Evolutionary conservation across 2,888 invertebrate genomes (phyloP).

Genomic region (Xylota sylvarum): DNA sequence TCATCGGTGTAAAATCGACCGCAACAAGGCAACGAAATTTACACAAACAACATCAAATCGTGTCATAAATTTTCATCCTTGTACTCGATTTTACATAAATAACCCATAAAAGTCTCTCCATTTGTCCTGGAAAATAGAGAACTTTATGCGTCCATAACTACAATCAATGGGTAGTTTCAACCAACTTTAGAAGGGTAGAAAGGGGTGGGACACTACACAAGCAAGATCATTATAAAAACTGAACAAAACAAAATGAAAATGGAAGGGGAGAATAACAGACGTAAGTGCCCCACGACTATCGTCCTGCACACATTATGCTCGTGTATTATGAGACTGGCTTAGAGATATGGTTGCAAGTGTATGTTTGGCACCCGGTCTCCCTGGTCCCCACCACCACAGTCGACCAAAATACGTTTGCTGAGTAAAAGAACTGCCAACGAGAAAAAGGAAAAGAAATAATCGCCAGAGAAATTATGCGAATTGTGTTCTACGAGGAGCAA

Average conservation of each 20-base stretch:
- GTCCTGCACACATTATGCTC: conserved; percentile 33
- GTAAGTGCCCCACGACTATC: conserved; percentile 51
- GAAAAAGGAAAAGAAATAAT: conserved; percentile 54
- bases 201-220: conserved; percentile 28
- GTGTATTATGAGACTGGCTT: conserved; percentile 57
- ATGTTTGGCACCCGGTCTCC: conserved; percentile 30
- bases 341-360: conserved; percentile 56
- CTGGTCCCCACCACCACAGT: neutral
- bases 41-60: conserved; percentile 66
- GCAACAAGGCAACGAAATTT: conserved; percentile 64
- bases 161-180: conserved; percentile 49
- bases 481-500: conserved; percentile 44
- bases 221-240: conserved; percentile 60
- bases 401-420: conserved; percentile 33
- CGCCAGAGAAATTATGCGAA: conserved; percentile 72
- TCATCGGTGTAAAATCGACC: conserved; percentile 67
- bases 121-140: conserved; percentile 66
- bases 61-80: conserved; percentile 68
- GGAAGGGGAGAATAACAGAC: conserved; percentile 8
- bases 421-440: conserved; percentile 37
- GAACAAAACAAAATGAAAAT: conserved; percentile 56
- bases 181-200: conserved; percentile 10
- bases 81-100: conserved; percentile 73
- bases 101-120: conserved; percentile 68
- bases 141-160: conserved; percentile 65